Conservation (phyloP, 2,888 invertebrate genomes). For the Augiades crinisus region DNA sequence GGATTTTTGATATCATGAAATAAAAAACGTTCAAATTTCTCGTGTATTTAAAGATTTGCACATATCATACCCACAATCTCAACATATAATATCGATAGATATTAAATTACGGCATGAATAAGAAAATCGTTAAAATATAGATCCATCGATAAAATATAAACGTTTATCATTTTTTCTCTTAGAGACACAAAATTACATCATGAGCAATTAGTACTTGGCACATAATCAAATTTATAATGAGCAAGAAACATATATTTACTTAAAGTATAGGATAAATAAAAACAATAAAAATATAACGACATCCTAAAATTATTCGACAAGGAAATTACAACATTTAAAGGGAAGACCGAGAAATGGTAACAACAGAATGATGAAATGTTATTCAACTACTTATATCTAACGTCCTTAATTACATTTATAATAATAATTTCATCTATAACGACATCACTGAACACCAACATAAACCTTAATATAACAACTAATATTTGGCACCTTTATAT, state of each 20-base stretch:
- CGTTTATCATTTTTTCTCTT: slow-evolving; percentile 13
- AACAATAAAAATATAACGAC: slow-evolving; percentile 8
- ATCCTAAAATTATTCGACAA: slow-evolving; percentile 10
- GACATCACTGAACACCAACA: slow-evolving; percentile 3
- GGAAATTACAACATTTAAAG: not conserved
- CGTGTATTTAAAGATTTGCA: slow-evolving; percentile 16
- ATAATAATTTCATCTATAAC: slow-evolving; percentile 7
- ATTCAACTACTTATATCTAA: slow-evolving; percentile 2
- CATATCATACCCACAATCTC: slow-evolving; percentile 1
- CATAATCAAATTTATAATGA: slow-evolving; percentile 17
- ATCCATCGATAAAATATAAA: no score
- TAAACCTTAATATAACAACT: slow-evolving; percentile 24
- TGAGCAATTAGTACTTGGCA: slow-evolving; percentile 16
- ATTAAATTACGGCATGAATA: not conserved
- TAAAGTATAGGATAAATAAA: slow-evolving; percentile 9
- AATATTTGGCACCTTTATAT: slow-evolving; percentile 40
- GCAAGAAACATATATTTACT: slow-evolving; percentile 2
- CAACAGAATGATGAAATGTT: not conserved
- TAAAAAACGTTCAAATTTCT: slow-evolving; percentile 8
- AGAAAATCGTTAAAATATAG: slow-evolving; percentile 5
- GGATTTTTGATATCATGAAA: not conserved
- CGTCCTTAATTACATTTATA: not conserved
- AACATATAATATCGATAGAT: slow-evolving; percentile 20
- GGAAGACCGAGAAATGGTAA: not conserved
- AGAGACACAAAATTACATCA: slow-evolving; percentile 13